Percentiles rank a stretch among this genome's conserved stretches.
Conservation (phyloP, 2,888 invertebrate species). For the Leptinotarsa tumamoca region DNA sequence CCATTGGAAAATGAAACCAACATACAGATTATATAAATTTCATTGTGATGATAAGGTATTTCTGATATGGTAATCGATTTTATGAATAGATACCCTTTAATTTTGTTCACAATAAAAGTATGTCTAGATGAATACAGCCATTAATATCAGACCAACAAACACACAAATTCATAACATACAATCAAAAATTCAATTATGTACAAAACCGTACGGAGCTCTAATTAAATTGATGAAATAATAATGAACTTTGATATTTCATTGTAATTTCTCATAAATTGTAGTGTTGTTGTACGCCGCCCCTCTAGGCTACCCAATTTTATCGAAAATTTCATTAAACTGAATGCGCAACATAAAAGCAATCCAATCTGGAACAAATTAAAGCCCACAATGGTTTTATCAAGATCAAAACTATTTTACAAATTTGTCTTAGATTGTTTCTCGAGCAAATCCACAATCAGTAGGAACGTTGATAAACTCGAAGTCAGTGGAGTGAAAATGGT, state of each 20-base stretch:
- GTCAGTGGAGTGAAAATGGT: background rate
- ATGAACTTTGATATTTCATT: slow-evolving; percentile 15
- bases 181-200: slow-evolving; percentile 14
- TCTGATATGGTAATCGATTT: background rate
- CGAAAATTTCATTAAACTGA: slow-evolving; percentile 19
- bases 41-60: too few species aligned
- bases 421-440: slow-evolving; percentile 3
- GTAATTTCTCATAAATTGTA: slow-evolving; percentile 2
- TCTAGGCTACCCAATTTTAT: slow-evolving; percentile 15
- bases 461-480: background rate
- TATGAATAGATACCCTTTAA: background rate
- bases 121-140: background rate
- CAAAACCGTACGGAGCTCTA: background rate
- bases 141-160: background rate
- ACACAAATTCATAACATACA: background rate
- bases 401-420: slow-evolving; percentile 16
- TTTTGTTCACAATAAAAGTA: background rate
- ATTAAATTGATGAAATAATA: slow-evolving; percentile 15
- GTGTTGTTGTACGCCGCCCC: slow-evolving; percentile 4
- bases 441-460: slow-evolving; percentile 5
- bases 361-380: slow-evolving; percentile 17
- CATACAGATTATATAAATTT: too few species aligned
- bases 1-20: too few species aligned
- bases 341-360: slow-evolving; percentile 20
- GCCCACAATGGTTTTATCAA: slow-evolving; percentile 14